Percentiles rank a stretch among this genome's conserved stretches.
Evolutionary conservation across 2,113 vertebrate species (phyloP).

Genomic region (Sardina pilchardus): DNA sequence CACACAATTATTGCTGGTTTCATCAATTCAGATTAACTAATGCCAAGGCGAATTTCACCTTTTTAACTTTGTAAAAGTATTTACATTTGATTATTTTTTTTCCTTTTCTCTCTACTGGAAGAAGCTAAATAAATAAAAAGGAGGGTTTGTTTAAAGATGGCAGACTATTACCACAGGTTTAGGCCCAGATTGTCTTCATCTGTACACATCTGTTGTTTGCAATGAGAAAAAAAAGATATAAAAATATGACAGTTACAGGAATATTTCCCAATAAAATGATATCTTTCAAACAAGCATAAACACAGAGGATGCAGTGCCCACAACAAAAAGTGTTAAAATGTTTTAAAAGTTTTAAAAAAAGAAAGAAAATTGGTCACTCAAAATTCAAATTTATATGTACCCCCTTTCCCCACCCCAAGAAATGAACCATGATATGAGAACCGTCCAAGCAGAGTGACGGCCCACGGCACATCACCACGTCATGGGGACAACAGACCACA

Average conservation of each 20-base stretch:
- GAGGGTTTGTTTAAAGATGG: constrained; percentile 66
- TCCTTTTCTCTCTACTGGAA: neutral
- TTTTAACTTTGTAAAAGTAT: constrained; percentile 70
- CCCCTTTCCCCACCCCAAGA: neutral
- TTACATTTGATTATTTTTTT: constrained; percentile 80
- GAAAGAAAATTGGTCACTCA: neutral
- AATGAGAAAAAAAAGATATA: constrained; percentile 35
- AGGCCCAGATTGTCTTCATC: constrained; percentile 64
- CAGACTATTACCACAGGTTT: constrained; percentile 48
- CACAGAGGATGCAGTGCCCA: constrained; percentile 34
- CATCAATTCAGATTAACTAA: constrained; percentile 77
- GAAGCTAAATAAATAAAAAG: constrained; percentile 63
- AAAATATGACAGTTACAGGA: constrained; percentile 48
- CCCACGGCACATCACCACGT: neutral
- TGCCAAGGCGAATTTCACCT: constrained; percentile 64
- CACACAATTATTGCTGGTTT: constrained; percentile 85
- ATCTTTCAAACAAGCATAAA: constrained; percentile 36
- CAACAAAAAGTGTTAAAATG: constrained; percentile 7
- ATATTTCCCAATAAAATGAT: constrained; percentile 26
- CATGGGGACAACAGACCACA: neutral
- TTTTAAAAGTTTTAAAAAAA: neutral
- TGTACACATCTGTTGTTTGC: constrained; percentile 41
- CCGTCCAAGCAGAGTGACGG: neutral
- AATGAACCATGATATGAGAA: neutral
- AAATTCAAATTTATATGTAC: neutral